A percentile compares a stretch with the other conserved stretches of the same genome.
Conservation (phyloP, 2,888 invertebrate genomes). For the Tribolium freemani region DNA sequence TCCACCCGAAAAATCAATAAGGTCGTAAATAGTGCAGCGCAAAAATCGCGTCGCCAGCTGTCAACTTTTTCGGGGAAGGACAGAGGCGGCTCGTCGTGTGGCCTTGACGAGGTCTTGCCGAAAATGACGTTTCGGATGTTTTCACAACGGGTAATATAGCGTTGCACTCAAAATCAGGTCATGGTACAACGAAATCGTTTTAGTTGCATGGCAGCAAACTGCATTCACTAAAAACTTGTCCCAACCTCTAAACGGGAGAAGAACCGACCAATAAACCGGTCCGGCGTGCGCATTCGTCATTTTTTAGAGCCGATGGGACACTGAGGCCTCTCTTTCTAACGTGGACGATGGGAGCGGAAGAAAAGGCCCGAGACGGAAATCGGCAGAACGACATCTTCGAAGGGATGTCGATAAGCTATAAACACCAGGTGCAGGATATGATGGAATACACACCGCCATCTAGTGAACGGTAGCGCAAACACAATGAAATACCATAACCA, state of each 20-base stretch:
- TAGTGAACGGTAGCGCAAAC: neutral
- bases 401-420: conserved; percentile 1
- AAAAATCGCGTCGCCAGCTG: conserved; percentile 6
- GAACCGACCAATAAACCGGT: conserved; percentile 66
- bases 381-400: conserved; percentile 50
- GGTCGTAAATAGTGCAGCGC: conserved; percentile 54
- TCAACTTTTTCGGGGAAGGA: neutral
- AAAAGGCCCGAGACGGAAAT: conserved; percentile 48
- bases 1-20: conserved; percentile 65
- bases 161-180: conserved; percentile 67
- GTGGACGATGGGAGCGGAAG: conserved; percentile 47
- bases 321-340: conserved; percentile 56
- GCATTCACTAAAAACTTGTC: conserved; percentile 67
- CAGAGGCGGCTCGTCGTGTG: conserved; percentile 44
- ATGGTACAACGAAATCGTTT: conserved; percentile 68
- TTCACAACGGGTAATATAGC: conserved; percentile 62
- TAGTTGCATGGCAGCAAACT: conserved; percentile 65
- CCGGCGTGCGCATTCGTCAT: conserved; percentile 63
- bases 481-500: too few relatives aligned
- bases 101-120: conserved; percentile 54
- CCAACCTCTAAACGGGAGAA: conserved; percentile 64
- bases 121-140: conserved; percentile 54
- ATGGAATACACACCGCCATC: neutral
- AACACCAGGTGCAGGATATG: neutral
- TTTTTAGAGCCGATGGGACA: conserved; percentile 60